Percentiles rank a stretch among this genome's conserved stretches.
These are phyloP conservation scores for Palaemon carinicauda DNA, from an alignment of 1,140 invertebrate species.

Conservation along the genomic window DNA sequence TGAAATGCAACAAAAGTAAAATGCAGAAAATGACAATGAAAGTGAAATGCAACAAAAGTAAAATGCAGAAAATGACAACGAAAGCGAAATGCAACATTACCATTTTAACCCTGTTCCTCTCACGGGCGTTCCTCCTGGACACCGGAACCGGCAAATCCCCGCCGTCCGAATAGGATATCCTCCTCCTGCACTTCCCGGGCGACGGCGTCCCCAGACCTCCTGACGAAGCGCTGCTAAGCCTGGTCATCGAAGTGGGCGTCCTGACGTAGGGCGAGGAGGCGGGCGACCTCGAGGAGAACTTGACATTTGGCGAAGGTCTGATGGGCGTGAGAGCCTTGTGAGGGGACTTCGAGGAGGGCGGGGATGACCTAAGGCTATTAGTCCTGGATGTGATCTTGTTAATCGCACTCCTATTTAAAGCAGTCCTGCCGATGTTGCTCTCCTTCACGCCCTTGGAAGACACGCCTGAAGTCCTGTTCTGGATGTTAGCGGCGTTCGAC, in stretches of 20 bases:
- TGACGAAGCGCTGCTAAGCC: background rate
- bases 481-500: conserved; percentile 38
- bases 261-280: conserved; percentile 9
- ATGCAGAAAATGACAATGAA: background rate
- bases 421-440: background rate
- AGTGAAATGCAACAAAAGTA: background rate
- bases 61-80: background rate
- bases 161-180: conserved; percentile 27
- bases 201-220: background rate
- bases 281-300: background rate
- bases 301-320: conserved; percentile 34
- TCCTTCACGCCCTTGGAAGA: conserved; percentile 1
- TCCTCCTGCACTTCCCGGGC: conserved; percentile 39
- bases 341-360: conserved; percentile 2
- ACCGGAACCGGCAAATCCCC: conserved; percentile 61
- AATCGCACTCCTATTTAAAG: background rate
- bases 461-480: background rate
- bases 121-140: conserved; percentile 68
- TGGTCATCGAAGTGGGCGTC: conserved; percentile 17
- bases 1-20: too few relatives aligned
- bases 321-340: conserved; percentile 31
- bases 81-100: background rate
- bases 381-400: background rate
- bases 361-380: background rate
- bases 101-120: conserved; percentile 68